Evolutionary conservation across 2,888 invertebrate species (phyloP).

Genomic region (Eucera pruinosa): DNA sequence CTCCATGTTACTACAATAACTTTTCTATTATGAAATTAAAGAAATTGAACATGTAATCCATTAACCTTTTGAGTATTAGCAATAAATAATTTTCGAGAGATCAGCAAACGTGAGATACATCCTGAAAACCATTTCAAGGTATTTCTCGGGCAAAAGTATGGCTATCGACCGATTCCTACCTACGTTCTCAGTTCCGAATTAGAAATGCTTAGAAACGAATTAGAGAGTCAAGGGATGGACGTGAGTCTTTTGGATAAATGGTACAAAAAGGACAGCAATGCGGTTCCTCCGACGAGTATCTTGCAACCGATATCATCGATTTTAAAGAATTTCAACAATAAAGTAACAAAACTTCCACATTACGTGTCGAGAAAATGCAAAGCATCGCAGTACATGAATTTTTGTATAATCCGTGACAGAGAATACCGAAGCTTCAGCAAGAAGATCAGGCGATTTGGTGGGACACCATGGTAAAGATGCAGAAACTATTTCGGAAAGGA

Average conservation of each 20-base stretch:
- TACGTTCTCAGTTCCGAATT: slow-evolving; percentile 96
- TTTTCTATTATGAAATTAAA: too few relatives aligned
- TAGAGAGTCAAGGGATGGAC: slow-evolving; percentile 93
- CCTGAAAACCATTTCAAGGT: too few relatives aligned
- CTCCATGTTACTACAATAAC: too few relatives aligned
- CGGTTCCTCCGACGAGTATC: slow-evolving; percentile 97
- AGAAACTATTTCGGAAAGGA: slow-evolving; percentile 96
- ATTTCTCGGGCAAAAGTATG: slow-evolving; percentile 98
- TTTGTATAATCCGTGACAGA: slow-evolving; percentile 85
- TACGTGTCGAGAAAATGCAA: not conserved
- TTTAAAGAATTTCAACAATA: slow-evolving; percentile 98
- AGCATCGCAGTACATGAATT: not conserved
- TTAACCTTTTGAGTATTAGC: too few relatives aligned
- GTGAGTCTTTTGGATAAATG: slow-evolving; percentile 94
- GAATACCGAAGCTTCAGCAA: slow-evolving; percentile 97
- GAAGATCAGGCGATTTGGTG: slow-evolving; percentile 99
- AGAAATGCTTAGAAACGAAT: slow-evolving; percentile 93
- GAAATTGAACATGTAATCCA: too few relatives aligned
- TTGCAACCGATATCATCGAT: slow-evolving; percentile 99
- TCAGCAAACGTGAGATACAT: too few relatives aligned
- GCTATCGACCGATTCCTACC: slow-evolving; percentile 98
- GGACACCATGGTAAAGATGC: slow-evolving; percentile 98
- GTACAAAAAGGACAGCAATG: slow-evolving; percentile 98
- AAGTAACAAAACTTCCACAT: slow-evolving; percentile 86
- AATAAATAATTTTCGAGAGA: too few relatives aligned